A percentile compares a stretch with the other conserved stretches of the same genome.
Evolutionary conservation across 2,113 vertebrate species (phyloP).

Genomic region (Pseudorectes ferrugineus): DNA sequence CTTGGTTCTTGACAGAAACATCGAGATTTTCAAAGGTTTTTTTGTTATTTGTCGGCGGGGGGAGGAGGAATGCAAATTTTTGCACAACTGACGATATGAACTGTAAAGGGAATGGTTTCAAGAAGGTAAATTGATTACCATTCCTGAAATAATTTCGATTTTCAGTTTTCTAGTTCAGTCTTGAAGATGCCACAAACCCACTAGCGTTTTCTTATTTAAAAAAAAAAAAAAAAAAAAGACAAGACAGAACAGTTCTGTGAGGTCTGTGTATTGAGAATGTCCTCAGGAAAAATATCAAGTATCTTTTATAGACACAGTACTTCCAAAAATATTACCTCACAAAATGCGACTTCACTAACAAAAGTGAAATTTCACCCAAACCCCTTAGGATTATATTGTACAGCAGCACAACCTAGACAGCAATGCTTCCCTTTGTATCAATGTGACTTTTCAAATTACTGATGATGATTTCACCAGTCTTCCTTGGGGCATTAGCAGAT

Average conservation of each 20-base stretch:
- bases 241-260: background rate
- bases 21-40: fast-evolving
- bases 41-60: background rate
- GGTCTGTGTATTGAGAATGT: background rate
- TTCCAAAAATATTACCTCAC: background rate
- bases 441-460: background rate
- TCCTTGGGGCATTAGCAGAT: background rate
- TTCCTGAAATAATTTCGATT: background rate
- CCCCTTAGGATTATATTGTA: background rate
- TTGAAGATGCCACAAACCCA: background rate
- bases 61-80: background rate
- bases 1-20: background rate
- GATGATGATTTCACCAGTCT: background rate
- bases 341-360: background rate
- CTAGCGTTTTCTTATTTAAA: background rate
- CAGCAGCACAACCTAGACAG: background rate
- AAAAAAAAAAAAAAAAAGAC: background rate
- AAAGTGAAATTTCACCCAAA: background rate
- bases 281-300: background rate
- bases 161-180: background rate
- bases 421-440: background rate
- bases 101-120: background rate
- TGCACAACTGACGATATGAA: background rate
- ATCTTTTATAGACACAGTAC: background rate
- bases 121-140: background rate